Percentiles rank a stretch among this genome's conserved stretches.
phyloP scores from a whole-genome alignment of 2,797 vertebrate species.

The Gadopsis bispinosus region DNA sequence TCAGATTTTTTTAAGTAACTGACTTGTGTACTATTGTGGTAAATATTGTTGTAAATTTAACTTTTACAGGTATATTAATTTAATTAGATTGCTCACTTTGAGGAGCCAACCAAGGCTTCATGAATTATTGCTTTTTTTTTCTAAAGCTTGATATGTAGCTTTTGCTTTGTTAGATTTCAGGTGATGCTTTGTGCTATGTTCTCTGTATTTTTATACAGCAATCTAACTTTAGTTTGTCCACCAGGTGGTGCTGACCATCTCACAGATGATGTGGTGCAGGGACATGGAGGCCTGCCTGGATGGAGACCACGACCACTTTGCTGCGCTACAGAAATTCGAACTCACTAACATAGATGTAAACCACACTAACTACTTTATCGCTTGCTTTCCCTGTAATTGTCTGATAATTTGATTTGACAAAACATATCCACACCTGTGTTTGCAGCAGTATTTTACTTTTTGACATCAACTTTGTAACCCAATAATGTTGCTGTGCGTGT shows the following conservation, averaged over 20 bases:
- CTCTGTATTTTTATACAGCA: neutral
- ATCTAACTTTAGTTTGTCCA: slow-evolving; percentile 35
- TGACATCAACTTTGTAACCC: neutral
- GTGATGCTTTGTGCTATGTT: neutral
- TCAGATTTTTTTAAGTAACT: neutral
- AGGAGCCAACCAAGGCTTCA: neutral
- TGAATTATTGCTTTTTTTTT: neutral
- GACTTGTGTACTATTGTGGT: neutral
- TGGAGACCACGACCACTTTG: slow-evolving; percentile 75
- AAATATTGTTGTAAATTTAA: neutral
- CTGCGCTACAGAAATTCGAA: slow-evolving; percentile 88
- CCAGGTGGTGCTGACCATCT: slow-evolving; percentile 91
- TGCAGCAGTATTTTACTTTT: neutral
- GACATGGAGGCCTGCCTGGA: slow-evolving; percentile 88
- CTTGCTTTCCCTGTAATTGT: neutral
- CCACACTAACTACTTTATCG: neutral
- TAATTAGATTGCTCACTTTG: neutral
- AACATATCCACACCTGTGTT: neutral
- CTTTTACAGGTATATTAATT: neutral
- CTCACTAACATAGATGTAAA: slow-evolving; percentile 86
- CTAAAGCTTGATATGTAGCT: neutral
- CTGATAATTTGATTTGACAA: neutral
- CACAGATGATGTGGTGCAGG: slow-evolving; percentile 92
- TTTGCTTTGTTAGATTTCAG: neutral
- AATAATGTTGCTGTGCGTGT: neutral